A percentile compares a stretch with the other conserved stretches of the same genome.
Conservation (phyloP, 2,797 vertebrate species). For the Bovichtus diacanthus region DNA sequence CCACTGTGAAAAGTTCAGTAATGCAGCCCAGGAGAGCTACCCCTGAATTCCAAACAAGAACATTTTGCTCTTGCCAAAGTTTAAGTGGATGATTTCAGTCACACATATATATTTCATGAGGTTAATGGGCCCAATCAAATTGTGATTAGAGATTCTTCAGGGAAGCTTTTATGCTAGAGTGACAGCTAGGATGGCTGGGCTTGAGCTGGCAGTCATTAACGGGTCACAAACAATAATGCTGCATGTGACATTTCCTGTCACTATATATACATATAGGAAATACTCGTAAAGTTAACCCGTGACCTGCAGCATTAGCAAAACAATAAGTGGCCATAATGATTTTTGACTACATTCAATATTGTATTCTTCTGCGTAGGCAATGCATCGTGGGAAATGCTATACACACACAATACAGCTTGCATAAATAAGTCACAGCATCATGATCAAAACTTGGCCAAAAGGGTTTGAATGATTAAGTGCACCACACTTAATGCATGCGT, state of each 20-base stretch:
- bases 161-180: conserved; percentile 71
- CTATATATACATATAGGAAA: conserved; percentile 24
- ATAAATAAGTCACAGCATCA: conserved; percentile 21
- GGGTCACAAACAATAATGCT: conserved; percentile 65
- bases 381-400: conserved; percentile 4
- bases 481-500: neutral
- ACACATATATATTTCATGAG: conserved; percentile 82
- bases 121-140: conserved; percentile 79
- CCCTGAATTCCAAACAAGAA: conserved; percentile 70
- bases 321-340: conserved; percentile 6
- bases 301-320: conserved; percentile 27
- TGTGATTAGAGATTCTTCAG: conserved; percentile 78
- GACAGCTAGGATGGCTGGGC: conserved; percentile 52
- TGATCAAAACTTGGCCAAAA: conserved; percentile 2
- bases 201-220: conserved; percentile 61
- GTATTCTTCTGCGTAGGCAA: neutral
- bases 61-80: conserved; percentile 79
- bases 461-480: conserved; percentile 22
- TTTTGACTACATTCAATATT: conserved; percentile 1
- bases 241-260: conserved; percentile 33
- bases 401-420: neutral
- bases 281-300: conserved; percentile 16
- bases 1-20: conserved; percentile 63
- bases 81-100: conserved; percentile 82
- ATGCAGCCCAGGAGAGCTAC: conserved; percentile 52